Base-by-base conservation (phyloP, 2,888 invertebrate genomes). In the Aphidoletes aphidimyza region DNA sequence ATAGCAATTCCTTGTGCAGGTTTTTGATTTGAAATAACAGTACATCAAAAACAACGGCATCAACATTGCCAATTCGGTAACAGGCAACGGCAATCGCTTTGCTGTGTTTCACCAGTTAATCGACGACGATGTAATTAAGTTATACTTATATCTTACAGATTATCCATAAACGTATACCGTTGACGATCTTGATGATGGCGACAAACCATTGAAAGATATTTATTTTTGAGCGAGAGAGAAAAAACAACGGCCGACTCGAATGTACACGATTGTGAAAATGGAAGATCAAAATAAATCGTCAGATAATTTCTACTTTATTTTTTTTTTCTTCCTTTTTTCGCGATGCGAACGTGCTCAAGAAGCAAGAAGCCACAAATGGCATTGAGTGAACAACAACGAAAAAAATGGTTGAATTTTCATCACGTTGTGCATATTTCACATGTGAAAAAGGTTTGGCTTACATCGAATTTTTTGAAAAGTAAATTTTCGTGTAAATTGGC, bases 91-190 rank as follows among this genome's bases (percentile, higher is more conserved):
- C n/a, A 54, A 22, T 22, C n/a, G 6, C 39, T 8, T 39, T 47
- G 11, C 17, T 14, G 17, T 47, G 17, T 69, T n/a, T n/a, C 69
- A 69, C 22, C 2, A 30, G 30, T 69, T 69, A 30, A 69, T 69
- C 69, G 69, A 30, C 17, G 26, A 30, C 69, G 69, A 0, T 69
- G 69, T 69, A 69, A 69, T 69, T 69, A 69, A 69, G 69, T 69
- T 69, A 69, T 69, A 69, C 69, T 69, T 69, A 69, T 69, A 69
- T 69, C 69, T 69, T 69, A 69, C 69, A 14, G 69, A 69, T 69
- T 69, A 69, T 69, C 69, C 69, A 69, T 69, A 69, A 69, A 69
- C 17, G 69, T 69, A 69, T 69, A 14, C 54, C 69, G 69, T 69
- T 69, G 69, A 69, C 14, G 69, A 69, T 69, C 69, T 69, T 69